A percentile compares a stretch with the other conserved stretches of the same genome.
These are phyloP conservation scores for Oryzias celebensis DNA, from an alignment of 2,113 vertebrate genomes.

Conservation along the genomic window DNA sequence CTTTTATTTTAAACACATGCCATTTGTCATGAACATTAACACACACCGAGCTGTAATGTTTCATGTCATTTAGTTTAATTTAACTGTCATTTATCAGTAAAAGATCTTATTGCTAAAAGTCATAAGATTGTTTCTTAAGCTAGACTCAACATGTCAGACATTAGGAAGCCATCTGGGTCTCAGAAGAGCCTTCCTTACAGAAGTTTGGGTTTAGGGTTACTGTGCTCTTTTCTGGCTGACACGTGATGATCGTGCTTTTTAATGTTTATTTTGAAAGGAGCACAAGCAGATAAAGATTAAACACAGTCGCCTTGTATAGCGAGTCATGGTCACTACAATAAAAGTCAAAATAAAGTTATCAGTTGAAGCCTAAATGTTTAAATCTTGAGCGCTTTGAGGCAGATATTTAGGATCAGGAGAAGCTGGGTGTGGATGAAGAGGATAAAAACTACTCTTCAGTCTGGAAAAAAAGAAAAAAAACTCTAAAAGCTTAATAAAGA, in stretches of 20 bases:
- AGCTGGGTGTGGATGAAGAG: too few species aligned
- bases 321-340: not conserved
- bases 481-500: too few species aligned
- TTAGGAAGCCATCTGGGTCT: slow-evolving; percentile 16
- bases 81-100: slow-evolving; percentile 14
- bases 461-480: too few species aligned
- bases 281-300: not conserved
- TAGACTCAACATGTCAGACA: slow-evolving; percentile 37
- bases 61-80: slow-evolving; percentile 2
- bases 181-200: slow-evolving; percentile 4
- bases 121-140: slow-evolving; percentile 10
- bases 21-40: too few species aligned
- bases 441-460: too few species aligned
- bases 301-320: not conserved
- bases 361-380: not conserved
- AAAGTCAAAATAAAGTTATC: not conserved
- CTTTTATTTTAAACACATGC: too few species aligned
- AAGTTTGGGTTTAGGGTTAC: not conserved
- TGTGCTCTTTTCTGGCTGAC: not conserved
- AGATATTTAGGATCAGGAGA: too few species aligned
- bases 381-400: not conserved
- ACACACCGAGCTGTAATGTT: not conserved
- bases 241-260: not conserved
- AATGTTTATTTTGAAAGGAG: not conserved
- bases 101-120: slow-evolving; percentile 28